Base-by-base conservation (phyloP, 92 coral and sea anemone species). In the Epizoanthus rinbou region DNA sequence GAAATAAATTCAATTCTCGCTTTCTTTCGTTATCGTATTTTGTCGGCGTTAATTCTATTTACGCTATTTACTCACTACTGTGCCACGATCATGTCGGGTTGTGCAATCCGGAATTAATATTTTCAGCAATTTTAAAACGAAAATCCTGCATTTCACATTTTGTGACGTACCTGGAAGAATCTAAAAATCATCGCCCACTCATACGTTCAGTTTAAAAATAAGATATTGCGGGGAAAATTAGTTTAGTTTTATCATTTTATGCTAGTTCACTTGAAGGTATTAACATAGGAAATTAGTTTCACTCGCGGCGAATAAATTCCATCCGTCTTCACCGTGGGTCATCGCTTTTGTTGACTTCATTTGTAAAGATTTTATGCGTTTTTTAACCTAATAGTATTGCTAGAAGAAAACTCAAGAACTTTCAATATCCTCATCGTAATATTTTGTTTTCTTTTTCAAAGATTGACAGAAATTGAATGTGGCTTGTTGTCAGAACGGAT, bases 21-120 rank as follows among this genome's bases (percentile, higher is more conserved):
- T 88, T 80, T 58, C 84, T 50, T 80, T 84, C 82, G 54, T 74
- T 89, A 78, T 85, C 85, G 70, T 47, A 70, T 76, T 84, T 84
- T 73, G 87, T 82, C 81, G 54, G 88, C 86, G 91, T 75, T 90
- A 90, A 90, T 88, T 90, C 89, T 88, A 87, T 90, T 88, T 90
- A 31, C 60, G 53, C 21, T 90, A 81, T 87, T 90, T 84, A 79
- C 85, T 50, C 83, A 80, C 85, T 75, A 85, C 82, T 84, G 43
- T 74, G 71, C 87, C 45, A 83, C 68, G 87, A 88, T 37, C 86
- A 90, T 79, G 89, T 22, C 58, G 11, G 41, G 37, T n/a, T 39
- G 25, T 19, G 41, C 31, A 70, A 50, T 70, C 69, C 69, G 17
- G 56, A 39, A 60, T 37, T 62, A 28, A 10, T 17, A 19, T 62